Conservation (phyloP, 2,797 vertebrate genomes). For the Peromyscus nudipes region DNA sequence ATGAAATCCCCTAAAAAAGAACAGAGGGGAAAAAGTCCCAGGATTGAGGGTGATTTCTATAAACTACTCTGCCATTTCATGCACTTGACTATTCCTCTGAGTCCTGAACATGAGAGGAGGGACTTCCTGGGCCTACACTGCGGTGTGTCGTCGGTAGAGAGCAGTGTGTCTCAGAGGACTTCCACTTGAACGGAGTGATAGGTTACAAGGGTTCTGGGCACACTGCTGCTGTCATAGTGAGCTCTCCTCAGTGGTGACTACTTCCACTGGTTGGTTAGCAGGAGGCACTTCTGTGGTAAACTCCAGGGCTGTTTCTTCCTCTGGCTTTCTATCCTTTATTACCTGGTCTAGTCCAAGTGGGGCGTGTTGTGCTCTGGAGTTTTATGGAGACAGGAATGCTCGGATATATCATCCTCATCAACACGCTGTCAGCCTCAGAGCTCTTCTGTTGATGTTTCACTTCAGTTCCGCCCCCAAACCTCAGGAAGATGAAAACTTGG, state of each 20-base stretch:
- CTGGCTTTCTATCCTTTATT: background rate
- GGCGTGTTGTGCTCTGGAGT: background rate
- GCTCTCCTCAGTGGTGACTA: background rate
- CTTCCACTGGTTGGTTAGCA: background rate
- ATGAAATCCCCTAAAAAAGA: background rate
- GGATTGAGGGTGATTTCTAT: background rate
- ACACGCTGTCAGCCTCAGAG: background rate
- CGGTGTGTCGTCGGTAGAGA: background rate
- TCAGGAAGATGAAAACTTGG: constrained; percentile 65
- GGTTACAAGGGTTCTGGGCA: background rate
- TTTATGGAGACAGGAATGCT: constrained; percentile 61
- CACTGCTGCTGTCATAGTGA: background rate
- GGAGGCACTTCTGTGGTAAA: constrained; percentile 33
- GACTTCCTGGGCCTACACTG: background rate
- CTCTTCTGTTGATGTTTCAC: background rate
- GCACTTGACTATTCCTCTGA: background rate
- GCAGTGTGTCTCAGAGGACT: background rate
- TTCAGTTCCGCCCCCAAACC: constrained; percentile 47
- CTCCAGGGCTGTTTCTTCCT: background rate
- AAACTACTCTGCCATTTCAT: background rate
- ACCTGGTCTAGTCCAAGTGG: background rate
- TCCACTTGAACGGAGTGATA: background rate
- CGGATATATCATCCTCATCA: constrained; percentile 19
- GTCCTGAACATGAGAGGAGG: background rate
- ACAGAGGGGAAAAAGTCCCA: background rate